These are phyloP conservation scores for Notiomystis cincta DNA, from an alignment of 2,113 vertebrate species.

Conservation along the genomic window DNA sequence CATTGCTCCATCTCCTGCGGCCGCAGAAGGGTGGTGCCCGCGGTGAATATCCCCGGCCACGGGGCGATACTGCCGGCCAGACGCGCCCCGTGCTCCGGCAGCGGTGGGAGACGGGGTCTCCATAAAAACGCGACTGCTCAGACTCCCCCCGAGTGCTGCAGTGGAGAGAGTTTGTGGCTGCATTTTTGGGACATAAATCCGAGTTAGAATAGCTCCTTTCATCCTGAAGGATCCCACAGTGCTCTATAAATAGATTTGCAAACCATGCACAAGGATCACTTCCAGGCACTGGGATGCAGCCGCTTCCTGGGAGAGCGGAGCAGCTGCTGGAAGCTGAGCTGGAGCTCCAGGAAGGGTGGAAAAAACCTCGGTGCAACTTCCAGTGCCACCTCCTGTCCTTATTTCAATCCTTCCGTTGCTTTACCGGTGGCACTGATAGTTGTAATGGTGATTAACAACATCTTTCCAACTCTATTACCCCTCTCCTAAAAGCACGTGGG, in stretches of 20 bases:
- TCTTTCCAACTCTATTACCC: not conserved
- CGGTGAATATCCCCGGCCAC: not conserved
- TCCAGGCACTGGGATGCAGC: not conserved
- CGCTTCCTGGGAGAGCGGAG: not conserved
- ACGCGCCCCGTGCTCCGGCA: not conserved
- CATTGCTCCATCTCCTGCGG: not conserved
- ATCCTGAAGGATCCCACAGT: not conserved
- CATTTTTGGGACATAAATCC: not conserved
- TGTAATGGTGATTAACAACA: not conserved
- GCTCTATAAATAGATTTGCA: slow-evolving; percentile 27
- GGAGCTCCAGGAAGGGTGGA: not conserved
- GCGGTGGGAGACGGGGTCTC: too few species aligned
- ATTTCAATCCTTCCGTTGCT: not conserved
- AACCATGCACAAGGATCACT: not conserved
- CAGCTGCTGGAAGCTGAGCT: not conserved
- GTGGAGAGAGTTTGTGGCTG: not conserved
- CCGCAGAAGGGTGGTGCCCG: not conserved
- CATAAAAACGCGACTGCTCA: rapidly evolving
- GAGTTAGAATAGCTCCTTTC: not conserved
- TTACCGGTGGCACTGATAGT: not conserved
- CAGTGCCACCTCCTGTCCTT: not conserved
- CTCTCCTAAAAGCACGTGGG: not conserved
- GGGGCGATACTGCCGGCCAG: not conserved
- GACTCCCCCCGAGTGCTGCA: rapidly evolving
- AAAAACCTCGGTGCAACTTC: not conserved